A percentile compares a stretch with the other conserved stretches of the same genome.
Conservation (phyloP, 2,888 invertebrate genomes). For the Acrobasis suavella region DNA sequence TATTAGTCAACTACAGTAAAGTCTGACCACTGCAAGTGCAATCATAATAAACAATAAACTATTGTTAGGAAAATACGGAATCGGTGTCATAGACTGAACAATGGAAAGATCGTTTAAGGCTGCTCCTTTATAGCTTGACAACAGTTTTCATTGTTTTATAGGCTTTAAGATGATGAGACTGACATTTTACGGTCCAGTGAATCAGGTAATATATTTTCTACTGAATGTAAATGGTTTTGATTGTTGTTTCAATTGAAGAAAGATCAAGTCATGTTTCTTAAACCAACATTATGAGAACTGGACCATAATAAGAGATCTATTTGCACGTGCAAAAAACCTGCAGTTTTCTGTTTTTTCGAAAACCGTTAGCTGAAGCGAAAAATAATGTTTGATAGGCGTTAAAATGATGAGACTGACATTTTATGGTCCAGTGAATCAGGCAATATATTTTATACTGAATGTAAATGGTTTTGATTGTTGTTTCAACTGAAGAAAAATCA, state of each 20-base stretch:
- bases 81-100: slow-evolving; percentile 20
- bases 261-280: neutral
- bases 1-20: slow-evolving; percentile 8
- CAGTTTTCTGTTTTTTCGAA: no score
- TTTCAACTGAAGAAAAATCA: neutral
- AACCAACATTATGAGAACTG: neutral
- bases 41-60: slow-evolving; percentile 31
- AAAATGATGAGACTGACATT: slow-evolving; percentile 6
- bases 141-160: slow-evolving; percentile 15
- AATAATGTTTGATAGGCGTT: slow-evolving; percentile 10
- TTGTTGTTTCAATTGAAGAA: neutral
- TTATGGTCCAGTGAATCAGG: slow-evolving; percentile 6
- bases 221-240: neutral
- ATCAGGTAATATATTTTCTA: neutral
- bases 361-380: no score
- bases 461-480: neutral
- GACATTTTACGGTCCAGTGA: slow-evolving; percentile 6
- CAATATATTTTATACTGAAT: neutral
- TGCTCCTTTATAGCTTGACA: slow-evolving; percentile 13
- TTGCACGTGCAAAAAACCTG: no score
- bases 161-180: slow-evolving; percentile 10
- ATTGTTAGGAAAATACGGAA: slow-evolving; percentile 26
- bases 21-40: slow-evolving; percentile 10
- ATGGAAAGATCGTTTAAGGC: slow-evolving; percentile 14
- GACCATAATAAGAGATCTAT: no score